phyloP scores from a whole-genome alignment of 2,888 invertebrate species.

The Helleia helle region DNA sequence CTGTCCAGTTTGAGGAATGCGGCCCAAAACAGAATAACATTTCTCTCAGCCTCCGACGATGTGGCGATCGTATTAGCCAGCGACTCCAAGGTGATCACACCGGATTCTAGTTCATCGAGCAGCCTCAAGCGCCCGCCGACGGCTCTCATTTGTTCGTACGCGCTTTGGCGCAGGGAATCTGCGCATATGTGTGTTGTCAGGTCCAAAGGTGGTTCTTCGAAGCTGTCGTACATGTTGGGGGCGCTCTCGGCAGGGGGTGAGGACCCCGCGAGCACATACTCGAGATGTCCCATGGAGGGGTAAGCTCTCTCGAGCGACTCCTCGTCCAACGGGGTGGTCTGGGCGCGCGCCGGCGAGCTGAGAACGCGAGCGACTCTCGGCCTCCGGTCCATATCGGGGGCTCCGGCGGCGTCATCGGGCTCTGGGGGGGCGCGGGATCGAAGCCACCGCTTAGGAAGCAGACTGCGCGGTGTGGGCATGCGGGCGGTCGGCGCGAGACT shows the following conservation, averaged over 20 bases:
- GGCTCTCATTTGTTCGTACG: constrained; percentile 83
- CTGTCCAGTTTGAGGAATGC: constrained; percentile 82
- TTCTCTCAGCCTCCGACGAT: constrained; percentile 79
- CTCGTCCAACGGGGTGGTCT: constrained; percentile 41
- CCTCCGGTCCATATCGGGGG: constrained; percentile 38
- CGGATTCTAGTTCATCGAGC: constrained; percentile 83
- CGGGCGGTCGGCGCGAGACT: constrained; percentile 44
- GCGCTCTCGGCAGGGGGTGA: constrained; percentile 87
- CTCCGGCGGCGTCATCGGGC: neutral
- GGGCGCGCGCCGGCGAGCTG: constrained; percentile 33
- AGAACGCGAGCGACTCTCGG: constrained; percentile 40
- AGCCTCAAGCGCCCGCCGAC: constrained; percentile 79
- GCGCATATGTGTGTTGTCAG: constrained; percentile 81
- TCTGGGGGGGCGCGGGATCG: constrained; percentile 23
- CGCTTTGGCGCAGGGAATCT: constrained; percentile 81
- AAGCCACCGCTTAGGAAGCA: constrained; percentile 55
- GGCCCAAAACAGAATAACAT: constrained; percentile 82
- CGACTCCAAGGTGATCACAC: constrained; percentile 75
- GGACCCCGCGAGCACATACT: constrained; percentile 85
- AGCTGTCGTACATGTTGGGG: constrained; percentile 87
- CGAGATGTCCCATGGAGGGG: constrained; percentile 79
- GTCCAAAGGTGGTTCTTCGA: constrained; percentile 81
- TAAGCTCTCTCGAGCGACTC: constrained; percentile 78
- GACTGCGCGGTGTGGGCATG: constrained; percentile 57
- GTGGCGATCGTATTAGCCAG: constrained; percentile 64